These are phyloP conservation scores for Aspiorhynchus laticeps DNA, from an alignment of 2,113 vertebrate species.

Conservation along the genomic window DNA sequence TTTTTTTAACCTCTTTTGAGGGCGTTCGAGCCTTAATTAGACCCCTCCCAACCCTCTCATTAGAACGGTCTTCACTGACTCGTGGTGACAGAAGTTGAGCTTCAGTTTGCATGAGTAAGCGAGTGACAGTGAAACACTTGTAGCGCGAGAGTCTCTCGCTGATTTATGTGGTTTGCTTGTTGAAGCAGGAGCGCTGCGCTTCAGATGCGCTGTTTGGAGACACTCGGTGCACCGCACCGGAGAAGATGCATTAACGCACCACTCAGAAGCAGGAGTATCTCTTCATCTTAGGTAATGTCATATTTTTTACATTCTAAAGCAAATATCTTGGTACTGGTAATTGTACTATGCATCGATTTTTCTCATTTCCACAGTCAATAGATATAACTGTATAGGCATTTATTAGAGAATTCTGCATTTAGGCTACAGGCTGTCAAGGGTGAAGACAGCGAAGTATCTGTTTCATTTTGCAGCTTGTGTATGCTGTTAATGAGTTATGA, in stretches of 20 bases:
- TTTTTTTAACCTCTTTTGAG: neutral
- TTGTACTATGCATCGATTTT: neutral
- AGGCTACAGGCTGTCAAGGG: neutral
- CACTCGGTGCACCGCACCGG: too few relatives aligned
- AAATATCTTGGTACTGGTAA: neutral
- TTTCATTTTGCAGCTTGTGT: neutral
- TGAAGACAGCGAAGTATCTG: neutral
- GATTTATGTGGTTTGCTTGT: neutral
- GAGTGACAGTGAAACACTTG: neutral
- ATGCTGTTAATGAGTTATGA: neutral
- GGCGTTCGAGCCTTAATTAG: neutral
- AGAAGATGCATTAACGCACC: neutral
- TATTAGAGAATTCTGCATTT: neutral
- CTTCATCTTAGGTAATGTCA: neutral
- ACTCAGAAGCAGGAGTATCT: neutral
- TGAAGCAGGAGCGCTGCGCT: neutral
- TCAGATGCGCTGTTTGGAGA: neutral
- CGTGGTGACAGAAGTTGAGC: neutral
- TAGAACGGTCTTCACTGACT: neutral
- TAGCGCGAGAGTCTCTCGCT: neutral
- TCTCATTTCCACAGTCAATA: neutral
- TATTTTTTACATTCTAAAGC: neutral
- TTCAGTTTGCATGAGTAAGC: neutral
- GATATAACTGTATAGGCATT: neutral
- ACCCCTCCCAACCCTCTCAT: neutral